phyloP scores from a whole-genome alignment of 1,140 invertebrate genomes.

The Stenopsyche tienmushanensis region DNA sequence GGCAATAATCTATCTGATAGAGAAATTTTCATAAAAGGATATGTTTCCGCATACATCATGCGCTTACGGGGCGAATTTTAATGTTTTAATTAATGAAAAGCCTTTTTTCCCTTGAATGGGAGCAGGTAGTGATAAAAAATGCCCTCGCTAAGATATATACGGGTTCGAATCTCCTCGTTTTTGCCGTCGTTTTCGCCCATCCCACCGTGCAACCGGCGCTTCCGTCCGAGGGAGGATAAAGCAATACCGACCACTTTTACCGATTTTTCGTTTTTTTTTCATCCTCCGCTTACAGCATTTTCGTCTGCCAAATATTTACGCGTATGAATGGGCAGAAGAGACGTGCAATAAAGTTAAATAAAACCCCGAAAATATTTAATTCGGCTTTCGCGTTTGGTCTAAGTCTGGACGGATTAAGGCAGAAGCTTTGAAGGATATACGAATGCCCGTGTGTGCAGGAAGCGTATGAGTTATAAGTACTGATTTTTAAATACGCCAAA shows the following conservation, averaged over 20 bases:
- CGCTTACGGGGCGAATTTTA: constrained; percentile 33
- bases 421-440: too few relatives aligned
- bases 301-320: constrained; percentile 33
- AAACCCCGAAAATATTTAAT: constrained; percentile 33
- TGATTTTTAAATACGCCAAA: too few relatives aligned
- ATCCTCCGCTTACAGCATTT: constrained; percentile 7
- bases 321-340: constrained; percentile 15
- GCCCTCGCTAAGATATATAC: constrained; percentile 24
- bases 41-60: constrained; percentile 35
- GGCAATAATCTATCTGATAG: constrained; percentile 40
- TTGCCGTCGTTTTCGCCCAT: constrained; percentile 9
- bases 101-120: constrained; percentile 32
- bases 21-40: constrained; percentile 32
- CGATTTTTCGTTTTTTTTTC: constrained; percentile 19
- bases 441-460: neutral
- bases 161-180: constrained; percentile 18
- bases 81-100: constrained; percentile 43
- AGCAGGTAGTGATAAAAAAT: constrained; percentile 28
- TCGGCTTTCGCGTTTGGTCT: neutral
- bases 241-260: constrained; percentile 31
- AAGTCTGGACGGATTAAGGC: neutral
- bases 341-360: constrained; percentile 37
- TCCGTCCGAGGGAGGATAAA: constrained; percentile 11
- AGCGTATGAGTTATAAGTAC: too few relatives aligned
- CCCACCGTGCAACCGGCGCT: constrained; percentile 13